Evolutionary conservation across 2,113 vertebrate species (phyloP).

Genomic region (Vidua macroura): DNA sequence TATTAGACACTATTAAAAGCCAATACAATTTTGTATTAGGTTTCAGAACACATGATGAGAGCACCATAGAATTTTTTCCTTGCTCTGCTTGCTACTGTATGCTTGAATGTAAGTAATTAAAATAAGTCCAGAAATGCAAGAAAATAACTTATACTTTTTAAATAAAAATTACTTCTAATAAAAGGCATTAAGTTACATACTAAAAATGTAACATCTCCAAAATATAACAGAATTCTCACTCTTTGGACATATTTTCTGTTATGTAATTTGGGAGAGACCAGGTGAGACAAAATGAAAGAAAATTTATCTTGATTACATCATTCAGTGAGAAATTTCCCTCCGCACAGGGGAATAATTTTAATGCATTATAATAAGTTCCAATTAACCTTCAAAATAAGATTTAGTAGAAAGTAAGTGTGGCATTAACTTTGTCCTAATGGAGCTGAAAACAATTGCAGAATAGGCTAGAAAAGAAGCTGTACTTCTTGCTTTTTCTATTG

Average conservation of each 20-base stretch:
- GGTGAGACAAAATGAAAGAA: background rate
- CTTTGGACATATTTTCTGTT: background rate
- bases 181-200: background rate
- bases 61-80: background rate
- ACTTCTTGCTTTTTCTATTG: background rate
- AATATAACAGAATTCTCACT: background rate
- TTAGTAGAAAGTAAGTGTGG: background rate
- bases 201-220: background rate
- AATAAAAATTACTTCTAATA: background rate
- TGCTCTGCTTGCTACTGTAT: background rate
- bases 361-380: background rate
- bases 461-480: background rate
- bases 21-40: background rate
- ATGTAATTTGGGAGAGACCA: background rate
- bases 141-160: background rate
- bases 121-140: background rate
- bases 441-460: background rate
- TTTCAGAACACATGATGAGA: background rate
- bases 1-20: conserved; percentile 16
- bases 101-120: background rate
- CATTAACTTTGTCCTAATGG: background rate
- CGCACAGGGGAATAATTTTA: background rate
- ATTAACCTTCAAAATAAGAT: conserved; percentile 30
- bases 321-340: background rate
- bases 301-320: background rate